Percentiles rank a stretch among this genome's conserved stretches.
Evolutionary conservation across 2,113 vertebrate species (phyloP).

Genomic region (Leiothrix lutea): DNA sequence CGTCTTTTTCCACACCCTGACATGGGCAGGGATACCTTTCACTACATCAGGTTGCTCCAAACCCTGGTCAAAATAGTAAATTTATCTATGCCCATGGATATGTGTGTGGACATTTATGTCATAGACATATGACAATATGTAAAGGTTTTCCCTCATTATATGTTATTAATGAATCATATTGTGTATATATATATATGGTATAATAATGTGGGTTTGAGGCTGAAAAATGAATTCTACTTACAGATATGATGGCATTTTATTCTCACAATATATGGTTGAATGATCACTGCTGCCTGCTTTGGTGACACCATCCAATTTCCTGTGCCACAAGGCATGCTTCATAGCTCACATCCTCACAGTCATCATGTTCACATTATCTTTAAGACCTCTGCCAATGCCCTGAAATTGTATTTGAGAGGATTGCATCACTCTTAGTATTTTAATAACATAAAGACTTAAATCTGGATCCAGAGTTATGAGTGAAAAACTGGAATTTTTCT

Average conservation of each 20-base stretch:
- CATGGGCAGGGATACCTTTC: neutral
- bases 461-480: neutral
- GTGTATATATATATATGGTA: fast-evolving
- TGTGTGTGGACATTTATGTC: neutral
- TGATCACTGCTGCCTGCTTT: neutral
- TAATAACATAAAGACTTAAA: neutral
- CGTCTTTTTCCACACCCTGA: neutral
- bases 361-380: neutral
- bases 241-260: neutral
- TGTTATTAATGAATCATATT: neutral
- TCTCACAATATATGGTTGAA: neutral
- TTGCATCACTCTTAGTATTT: no score
- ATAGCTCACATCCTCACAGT: neutral
- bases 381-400: neutral
- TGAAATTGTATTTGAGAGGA: neutral
- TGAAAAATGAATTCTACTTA: neutral
- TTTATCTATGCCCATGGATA: neutral
- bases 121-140: no score
- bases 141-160: neutral
- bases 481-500: neutral
- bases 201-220: neutral
- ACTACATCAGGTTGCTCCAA: neutral
- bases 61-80: neutral
- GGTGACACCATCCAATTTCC: neutral
- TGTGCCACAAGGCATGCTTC: neutral